Conservation (phyloP, 2,113 vertebrate species). For the Phoenicopterus ruber region DNA sequence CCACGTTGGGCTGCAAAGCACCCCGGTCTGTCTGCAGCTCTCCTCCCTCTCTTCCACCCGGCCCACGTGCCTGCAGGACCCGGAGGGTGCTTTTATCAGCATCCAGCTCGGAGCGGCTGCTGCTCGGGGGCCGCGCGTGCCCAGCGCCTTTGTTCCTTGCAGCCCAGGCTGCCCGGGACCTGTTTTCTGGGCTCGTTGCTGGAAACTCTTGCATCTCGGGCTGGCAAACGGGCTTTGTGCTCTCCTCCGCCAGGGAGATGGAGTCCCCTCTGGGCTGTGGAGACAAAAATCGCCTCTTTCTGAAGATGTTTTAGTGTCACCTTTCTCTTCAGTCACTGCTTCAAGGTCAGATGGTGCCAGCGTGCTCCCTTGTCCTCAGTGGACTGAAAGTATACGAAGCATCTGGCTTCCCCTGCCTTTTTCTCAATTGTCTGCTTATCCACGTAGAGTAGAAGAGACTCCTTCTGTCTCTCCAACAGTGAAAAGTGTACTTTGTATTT, state of each 20-base stretch:
- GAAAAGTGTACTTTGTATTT: neutral
- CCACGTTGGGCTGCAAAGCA: neutral
- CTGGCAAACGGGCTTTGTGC: neutral
- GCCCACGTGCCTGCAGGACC: neutral
- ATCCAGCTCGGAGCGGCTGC: neutral
- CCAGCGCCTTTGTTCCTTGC: neutral
- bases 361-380: neutral
- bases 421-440: neutral
- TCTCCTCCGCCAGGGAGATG: neutral
- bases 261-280: neutral
- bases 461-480: neutral
- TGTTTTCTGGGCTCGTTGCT: neutral
- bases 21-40: accelerated
- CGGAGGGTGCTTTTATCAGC: neutral
- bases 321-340: neutral
- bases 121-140: accelerated
- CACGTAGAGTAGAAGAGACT: neutral
- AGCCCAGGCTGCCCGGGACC: neutral
- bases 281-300: neutral
- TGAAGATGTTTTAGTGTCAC: neutral
- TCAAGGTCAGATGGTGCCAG: neutral
- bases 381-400: neutral
- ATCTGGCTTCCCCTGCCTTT: neutral
- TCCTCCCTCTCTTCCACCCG: neutral
- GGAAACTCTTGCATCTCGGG: neutral